phyloP scores from a whole-genome alignment of 2,888 invertebrate species.

The Tipula vernalis region DNA sequence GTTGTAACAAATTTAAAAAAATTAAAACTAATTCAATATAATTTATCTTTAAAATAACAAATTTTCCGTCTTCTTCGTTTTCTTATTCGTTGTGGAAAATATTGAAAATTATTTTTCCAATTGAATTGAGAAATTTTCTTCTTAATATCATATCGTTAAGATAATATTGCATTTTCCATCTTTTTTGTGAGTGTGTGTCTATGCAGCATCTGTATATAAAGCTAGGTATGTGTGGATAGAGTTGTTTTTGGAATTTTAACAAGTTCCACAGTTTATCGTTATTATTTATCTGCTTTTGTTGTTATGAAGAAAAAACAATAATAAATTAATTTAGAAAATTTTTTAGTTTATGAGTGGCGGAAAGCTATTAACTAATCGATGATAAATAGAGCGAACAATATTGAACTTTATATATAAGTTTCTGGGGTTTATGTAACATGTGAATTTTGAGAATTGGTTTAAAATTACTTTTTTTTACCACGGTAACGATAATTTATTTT shows the following conservation, averaged over 20 bases:
- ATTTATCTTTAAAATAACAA: background rate
- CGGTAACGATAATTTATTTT: too few relatives aligned
- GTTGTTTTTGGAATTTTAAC: background rate
- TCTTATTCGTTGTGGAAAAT: background rate
- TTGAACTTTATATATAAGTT: too few relatives aligned
- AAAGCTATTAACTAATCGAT: background rate
- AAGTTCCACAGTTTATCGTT: background rate
- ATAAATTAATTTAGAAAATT: background rate
- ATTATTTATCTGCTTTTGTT: background rate
- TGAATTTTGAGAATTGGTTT: too few relatives aligned
- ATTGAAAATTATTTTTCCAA: background rate
- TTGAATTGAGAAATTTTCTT: background rate
- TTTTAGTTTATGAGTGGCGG: background rate
- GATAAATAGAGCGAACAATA: background rate
- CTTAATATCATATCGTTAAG: background rate
- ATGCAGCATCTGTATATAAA: background rate
- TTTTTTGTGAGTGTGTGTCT: background rate
- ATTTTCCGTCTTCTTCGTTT: background rate
- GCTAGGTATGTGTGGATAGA: background rate
- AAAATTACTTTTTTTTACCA: too few relatives aligned
- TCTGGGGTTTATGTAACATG: too few relatives aligned
- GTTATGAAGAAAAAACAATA: background rate
- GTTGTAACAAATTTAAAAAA: background rate
- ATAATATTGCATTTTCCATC: background rate
- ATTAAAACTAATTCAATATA: background rate